Percentiles rank a stretch among this genome's conserved stretches.
phyloP scores from a whole-genome alignment of 2,797 vertebrate species.

The Carapus acus region DNA sequence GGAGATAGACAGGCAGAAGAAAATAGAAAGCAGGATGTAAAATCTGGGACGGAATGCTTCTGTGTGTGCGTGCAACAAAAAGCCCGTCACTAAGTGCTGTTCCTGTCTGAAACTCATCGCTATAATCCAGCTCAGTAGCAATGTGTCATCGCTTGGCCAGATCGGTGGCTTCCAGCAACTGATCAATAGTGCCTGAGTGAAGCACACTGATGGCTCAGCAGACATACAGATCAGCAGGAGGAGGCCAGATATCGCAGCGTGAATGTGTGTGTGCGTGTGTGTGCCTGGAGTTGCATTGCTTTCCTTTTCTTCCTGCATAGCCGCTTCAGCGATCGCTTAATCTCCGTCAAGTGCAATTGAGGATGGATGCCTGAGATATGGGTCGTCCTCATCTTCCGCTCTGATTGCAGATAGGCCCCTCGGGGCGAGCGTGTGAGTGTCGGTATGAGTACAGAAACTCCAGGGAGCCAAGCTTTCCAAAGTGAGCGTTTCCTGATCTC shows the following conservation, averaged over 20 bases:
- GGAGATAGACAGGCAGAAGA: slow-evolving; percentile 44
- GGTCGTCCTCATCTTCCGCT: slow-evolving; percentile 55
- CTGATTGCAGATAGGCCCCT: slow-evolving; percentile 53
- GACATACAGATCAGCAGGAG: slow-evolving; percentile 7
- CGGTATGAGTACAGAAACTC: slow-evolving; percentile 14
- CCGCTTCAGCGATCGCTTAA: slow-evolving; percentile 37
- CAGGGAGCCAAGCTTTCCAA: slow-evolving; percentile 1
- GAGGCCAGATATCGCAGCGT: neutral
- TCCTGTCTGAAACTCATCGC: slow-evolving; percentile 17
- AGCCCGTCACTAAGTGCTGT: slow-evolving; percentile 13
- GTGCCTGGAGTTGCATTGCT: slow-evolving; percentile 32
- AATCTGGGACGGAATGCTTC: neutral
- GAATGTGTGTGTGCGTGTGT: slow-evolving; percentile 32
- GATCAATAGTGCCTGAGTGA: slow-evolving; percentile 42
- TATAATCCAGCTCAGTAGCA: slow-evolving; percentile 24
- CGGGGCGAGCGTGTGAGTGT: slow-evolving; percentile 28
- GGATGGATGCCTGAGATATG: slow-evolving; percentile 42
- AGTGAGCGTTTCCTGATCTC: too few species aligned
- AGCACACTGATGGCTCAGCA: slow-evolving; percentile 19
- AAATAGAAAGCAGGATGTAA: slow-evolving; percentile 13
- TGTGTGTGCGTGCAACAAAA: neutral
- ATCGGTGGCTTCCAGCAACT: slow-evolving; percentile 8
- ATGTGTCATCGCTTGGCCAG: slow-evolving; percentile 34
- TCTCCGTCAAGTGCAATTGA: slow-evolving; percentile 36
- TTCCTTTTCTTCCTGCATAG: slow-evolving; percentile 36